These are phyloP conservation scores for Heliconius congener DNA, from an alignment of 1,140 invertebrate genomes.

Conservation along the genomic window DNA sequence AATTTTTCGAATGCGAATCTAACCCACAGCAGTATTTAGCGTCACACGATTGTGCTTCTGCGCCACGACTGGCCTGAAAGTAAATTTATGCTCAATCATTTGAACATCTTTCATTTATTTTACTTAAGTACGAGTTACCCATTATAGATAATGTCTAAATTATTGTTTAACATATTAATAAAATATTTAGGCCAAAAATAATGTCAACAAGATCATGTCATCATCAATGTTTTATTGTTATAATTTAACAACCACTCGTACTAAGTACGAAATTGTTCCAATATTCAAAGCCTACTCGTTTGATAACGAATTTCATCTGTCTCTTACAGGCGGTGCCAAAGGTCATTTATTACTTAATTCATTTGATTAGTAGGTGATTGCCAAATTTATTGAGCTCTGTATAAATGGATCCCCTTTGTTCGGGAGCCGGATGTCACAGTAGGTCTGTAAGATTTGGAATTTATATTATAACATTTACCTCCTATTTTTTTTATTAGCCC, in stretches of 20 bases:
- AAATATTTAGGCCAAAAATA: no score
- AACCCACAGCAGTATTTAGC: neutral
- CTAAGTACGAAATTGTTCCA: neutral
- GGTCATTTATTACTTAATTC: slow-evolving; percentile 19
- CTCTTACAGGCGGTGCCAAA: slow-evolving; percentile 18
- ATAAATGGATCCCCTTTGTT: neutral
- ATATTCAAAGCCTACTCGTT: neutral
- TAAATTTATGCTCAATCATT: no score
- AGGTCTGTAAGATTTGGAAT: neutral
- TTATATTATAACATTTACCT: neutral
- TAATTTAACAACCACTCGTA: neutral
- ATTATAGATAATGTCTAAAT: no score
- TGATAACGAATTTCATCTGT: slow-evolving; percentile 11
- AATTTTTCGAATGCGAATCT: neutral
- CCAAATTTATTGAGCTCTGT: slow-evolving; percentile 9
- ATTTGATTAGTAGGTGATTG: slow-evolving; percentile 16
- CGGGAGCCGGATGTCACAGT: neutral
- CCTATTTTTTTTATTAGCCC: neutral
- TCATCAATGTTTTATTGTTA: neutral
- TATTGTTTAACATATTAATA: no score
- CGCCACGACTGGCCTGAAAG: no score
- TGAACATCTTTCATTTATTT: no score
- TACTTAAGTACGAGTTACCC: no score
- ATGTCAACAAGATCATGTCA: neutral
- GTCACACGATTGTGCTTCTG: neutral